A percentile compares a stretch with the other conserved stretches of the same genome.
Conservation (phyloP, 2,797 vertebrate species). For the Parauchenoglanis punctatus region DNA sequence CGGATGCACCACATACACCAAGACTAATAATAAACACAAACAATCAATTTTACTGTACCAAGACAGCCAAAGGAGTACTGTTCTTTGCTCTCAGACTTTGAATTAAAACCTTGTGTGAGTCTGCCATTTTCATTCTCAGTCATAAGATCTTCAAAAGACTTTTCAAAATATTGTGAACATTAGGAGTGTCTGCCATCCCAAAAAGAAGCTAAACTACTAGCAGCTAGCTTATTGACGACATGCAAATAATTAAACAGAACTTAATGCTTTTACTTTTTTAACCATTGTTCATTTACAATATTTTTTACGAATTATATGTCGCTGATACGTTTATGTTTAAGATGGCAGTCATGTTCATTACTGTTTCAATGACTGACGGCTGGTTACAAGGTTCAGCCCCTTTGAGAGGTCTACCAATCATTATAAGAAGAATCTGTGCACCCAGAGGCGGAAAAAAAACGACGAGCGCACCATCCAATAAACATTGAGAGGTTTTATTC, state of each 20-base stretch:
- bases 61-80: not conserved
- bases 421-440: not conserved
- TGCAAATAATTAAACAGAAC: not conserved
- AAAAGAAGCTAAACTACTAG: not conserved
- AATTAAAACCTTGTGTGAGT: not conserved
- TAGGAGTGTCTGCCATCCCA: not conserved
- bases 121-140: not conserved
- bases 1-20: not conserved
- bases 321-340: not conserved
- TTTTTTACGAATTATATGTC: not conserved
- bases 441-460: not conserved
- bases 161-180: not conserved
- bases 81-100: not conserved
- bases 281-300: not conserved
- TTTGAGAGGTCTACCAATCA: not conserved
- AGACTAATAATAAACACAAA: not conserved
- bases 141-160: not conserved
- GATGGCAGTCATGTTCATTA: not conserved
- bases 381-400: not conserved
- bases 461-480: too few species aligned
- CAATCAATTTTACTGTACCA: not conserved
- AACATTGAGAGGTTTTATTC: not conserved
- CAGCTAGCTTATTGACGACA: not conserved
- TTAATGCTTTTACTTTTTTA: not conserved
- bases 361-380: not conserved